Base-by-base conservation (phyloP, 2,113 vertebrate species). In the Vimba vimba region DNA sequence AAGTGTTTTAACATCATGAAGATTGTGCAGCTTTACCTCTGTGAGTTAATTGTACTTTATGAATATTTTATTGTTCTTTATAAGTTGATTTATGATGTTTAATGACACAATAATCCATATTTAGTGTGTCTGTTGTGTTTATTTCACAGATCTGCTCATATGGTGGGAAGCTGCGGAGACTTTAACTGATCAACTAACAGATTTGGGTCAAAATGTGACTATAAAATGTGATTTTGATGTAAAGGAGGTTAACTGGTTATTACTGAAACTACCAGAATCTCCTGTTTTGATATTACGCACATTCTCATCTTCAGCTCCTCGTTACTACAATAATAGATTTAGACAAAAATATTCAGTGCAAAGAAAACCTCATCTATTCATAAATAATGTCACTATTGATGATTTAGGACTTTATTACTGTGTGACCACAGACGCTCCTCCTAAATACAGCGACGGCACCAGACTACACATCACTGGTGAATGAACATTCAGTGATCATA, bases 311-410 rank as follows among this genome's bases (percentile, higher is more conserved):
- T n/a, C n/a, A n/a, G n/a, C n/a, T n/a, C n/a, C n/a, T n/a, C n/a
- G n/a, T n/a, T n/a, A n/a, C n/a, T n/a, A n/a, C n/a, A n/a, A n/a
- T n/a, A n/a, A n/a, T n/a, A n/a, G n/a, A n/a, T n/a, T 30, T 30
- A 30, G 27, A 1, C 27, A 30, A 1, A 30, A 30, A 30, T 30
- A 30, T 30, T 30, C 27, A 30, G 27, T 30, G 27, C 27, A 30
- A 30, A 30, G 27, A 1, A 30, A 30, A 30, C 27, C 1, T 30
- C 27, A 1, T 1, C 27, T 30, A 1, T 77, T 57, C 6, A 68
- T 68, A 68, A 68, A 36, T 68, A 68, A 68, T 68, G 30, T 68
- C 30, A 68, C 64, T 19, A 6, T 19, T 68, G 64, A 68, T 68
- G 15, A 68, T 36, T 36, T 19, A 36, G 64, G 64, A 9, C 1